Base-by-base conservation (phyloP, 1,140 invertebrate genomes). In the Nilaparvata lugens region DNA sequence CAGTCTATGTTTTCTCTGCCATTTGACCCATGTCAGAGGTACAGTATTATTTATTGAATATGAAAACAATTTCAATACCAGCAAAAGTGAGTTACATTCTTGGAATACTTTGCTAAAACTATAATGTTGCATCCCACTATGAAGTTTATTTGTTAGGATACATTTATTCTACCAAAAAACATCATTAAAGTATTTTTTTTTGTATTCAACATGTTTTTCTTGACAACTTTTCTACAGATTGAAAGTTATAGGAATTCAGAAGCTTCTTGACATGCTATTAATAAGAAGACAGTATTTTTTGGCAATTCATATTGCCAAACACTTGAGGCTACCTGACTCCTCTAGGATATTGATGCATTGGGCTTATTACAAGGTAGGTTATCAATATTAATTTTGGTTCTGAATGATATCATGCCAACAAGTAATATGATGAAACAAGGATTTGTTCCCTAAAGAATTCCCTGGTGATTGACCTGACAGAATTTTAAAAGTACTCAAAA, bases 311-410 rank as follows among this genome's bases (percentile, higher is more conserved):
- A 89, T 97, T 64, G 90, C 93, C 6, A 84, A 89, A 58, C 94
- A 94, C 75, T 76, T 98, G 6, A 87, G 91, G 69, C 76, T 98
- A 57, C 86, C 91, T 18, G 92, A 91, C 6, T 84, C 83, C 64
- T 93, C 88, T 55, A 79, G 91, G 67, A 96, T 98, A 66, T 76
- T 98, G 48, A 88, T 91, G n/a, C 92, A 97, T 70, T 98, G 95
- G 95, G 95, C 95, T 7, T 94, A 89, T 70, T 95, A 95, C 70
- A 97, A 97, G 79, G 93, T 95, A 66, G 7, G 31, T 35, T 11
- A n/a, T n/a, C n/a, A 70, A 64, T 58, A 51, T 48, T 14, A 14
- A 51, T 51, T 6, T 54, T 35, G 9, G 13, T 54, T 54, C 52
- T 48, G 4, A 48, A 48, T 11, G 2, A 35, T 9, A 11, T 4